phyloP scores from a whole-genome alignment of 2,113 vertebrate genomes.

The Cyphomyrus plagiostoma region DNA sequence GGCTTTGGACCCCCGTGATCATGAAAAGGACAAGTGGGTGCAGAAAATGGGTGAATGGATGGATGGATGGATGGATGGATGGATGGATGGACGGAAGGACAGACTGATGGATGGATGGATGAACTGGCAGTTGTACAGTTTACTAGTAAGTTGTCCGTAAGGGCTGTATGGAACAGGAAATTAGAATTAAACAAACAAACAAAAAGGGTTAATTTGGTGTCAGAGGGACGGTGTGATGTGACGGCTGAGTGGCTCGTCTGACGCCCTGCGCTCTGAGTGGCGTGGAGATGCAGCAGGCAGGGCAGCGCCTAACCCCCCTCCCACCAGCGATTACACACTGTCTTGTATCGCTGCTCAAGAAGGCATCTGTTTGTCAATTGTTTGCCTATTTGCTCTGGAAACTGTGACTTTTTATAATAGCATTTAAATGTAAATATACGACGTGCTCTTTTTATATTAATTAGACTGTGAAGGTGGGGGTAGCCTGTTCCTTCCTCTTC shows the following conservation, averaged over 20 bases:
- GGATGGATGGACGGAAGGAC: background rate
- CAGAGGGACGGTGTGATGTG: background rate
- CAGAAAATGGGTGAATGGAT: background rate
- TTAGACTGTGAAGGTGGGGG: background rate
- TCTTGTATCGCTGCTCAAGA: background rate
- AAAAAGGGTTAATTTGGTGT: background rate
- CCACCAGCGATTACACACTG: background rate
- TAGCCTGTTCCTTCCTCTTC: background rate
- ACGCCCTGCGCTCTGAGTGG: background rate
- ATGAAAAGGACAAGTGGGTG: background rate
- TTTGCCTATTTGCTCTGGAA: background rate
- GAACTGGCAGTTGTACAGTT: background rate
- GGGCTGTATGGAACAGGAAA: background rate
- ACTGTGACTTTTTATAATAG: background rate
- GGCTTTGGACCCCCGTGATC: background rate
- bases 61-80: background rate
- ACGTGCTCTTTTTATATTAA: background rate
- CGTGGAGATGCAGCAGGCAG: background rate
- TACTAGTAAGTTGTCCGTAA: background rate
- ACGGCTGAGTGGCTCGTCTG: background rate
- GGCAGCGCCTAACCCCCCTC: background rate
- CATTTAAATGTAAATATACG: background rate
- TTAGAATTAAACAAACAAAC: background rate
- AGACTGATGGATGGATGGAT: background rate
- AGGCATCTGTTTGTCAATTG: background rate